A percentile compares a stretch with the other conserved stretches of the same genome.
Evolutionary conservation across 2,888 invertebrate genomes (phyloP).

Genomic region (Lamellibrachia satsuma): DNA sequence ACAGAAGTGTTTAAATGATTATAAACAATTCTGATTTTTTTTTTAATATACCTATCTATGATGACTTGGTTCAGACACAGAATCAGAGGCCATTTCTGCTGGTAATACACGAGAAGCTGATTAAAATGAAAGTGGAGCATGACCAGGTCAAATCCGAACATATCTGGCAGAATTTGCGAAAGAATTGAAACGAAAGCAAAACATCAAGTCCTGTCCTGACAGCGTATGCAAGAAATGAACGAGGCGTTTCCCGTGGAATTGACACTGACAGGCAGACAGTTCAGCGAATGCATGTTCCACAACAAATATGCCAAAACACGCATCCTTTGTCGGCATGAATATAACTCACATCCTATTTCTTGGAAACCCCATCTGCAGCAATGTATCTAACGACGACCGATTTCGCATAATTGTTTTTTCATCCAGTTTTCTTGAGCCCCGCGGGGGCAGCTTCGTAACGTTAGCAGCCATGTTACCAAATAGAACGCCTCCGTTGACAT

Average conservation of each 20-base stretch:
- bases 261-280: background rate
- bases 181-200: background rate
- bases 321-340: slow-evolving; percentile 14
- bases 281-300: background rate
- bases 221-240: background rate
- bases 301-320: background rate
- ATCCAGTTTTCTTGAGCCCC: slow-evolving; percentile 35
- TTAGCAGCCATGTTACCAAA: slow-evolving; percentile 6
- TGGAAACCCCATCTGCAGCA: slow-evolving; percentile 89
- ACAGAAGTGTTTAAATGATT: no score
- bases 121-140: no score
- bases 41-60: no score
- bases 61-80: no score
- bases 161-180: no score
- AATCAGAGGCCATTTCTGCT: no score
- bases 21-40: no score
- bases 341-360: slow-evolving; percentile 85
- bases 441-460: slow-evolving; percentile 38
- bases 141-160: no score
- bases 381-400: slow-evolving; percentile 75
- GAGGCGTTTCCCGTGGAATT: background rate
- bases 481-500: background rate
- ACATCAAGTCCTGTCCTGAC: background rate
- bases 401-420: slow-evolving; percentile 44
- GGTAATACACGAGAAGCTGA: no score